Base-by-base conservation (phyloP, 2,797 vertebrate species). In the Rhabdophis nuchalis region DNA sequence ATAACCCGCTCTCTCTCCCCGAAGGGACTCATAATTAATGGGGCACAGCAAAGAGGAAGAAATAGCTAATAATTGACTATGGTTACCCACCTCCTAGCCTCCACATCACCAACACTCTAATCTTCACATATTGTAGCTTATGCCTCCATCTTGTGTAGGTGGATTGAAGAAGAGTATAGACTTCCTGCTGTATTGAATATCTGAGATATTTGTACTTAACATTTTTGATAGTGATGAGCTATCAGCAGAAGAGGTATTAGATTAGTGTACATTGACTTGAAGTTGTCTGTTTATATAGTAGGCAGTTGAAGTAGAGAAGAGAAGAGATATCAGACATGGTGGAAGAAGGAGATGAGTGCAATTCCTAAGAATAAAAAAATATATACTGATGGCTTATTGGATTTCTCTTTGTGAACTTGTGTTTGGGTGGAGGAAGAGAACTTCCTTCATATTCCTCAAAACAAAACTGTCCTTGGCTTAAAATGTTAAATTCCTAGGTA, bases 371-470 rank as follows among this genome's bases (percentile, higher is more conserved):
- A 36, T 61, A 46, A 57, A 72, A 27, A 25, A 72, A 86, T 10
- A 53, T n/a, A 57, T 32, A 25, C 4, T 32, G 36, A 18, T 36
- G 41, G 8, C 29, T 68, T 23, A n/a, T 3, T 57, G 68, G 29
- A 57, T 64, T 89, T 85, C 8, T 50, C 13, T 87, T 53, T 16
- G 20, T 72, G 50, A 9, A 12, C 13, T 87, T 92, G 53, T 90
- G 68, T 64, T 93, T 87, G 56, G 93, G 86, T 91, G 92, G 27
- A 94, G 41, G 72, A 57, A 86, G 93, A 93, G 88, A 93, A 90
- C 50, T 56, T 52, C 89, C 92, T 68, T 57, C 18, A 25, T 53
- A 58, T 85, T 93, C 7, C 29, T n/a, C 50, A 7, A 64, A 11
- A 82, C 10, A 61, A 77, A 11, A 82, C 25, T 64, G 0, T 90